phyloP scores from a whole-genome alignment of 1,140 invertebrate species.

The Zaprionus camerounensis region DNA sequence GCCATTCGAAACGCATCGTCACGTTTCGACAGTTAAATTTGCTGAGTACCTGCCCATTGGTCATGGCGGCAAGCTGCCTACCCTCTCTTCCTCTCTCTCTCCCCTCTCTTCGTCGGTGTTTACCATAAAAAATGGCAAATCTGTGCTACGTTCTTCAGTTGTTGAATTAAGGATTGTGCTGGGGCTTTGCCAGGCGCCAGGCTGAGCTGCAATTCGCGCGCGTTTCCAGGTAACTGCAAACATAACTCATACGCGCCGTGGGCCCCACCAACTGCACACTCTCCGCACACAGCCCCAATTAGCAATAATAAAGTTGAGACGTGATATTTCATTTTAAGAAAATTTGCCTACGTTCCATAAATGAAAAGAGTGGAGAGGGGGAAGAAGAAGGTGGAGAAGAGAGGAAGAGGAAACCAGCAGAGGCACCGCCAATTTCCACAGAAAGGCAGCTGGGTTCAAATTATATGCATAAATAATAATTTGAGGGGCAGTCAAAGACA shows the following conservation, averaged over 20 bases:
- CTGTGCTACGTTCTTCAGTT: constrained; percentile 68
- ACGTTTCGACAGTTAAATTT: constrained; percentile 74
- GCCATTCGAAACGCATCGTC: constrained; percentile 42
- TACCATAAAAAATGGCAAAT: constrained; percentile 81
- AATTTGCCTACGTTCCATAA: constrained; percentile 74
- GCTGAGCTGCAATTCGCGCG: constrained; percentile 5
- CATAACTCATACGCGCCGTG: constrained; percentile 78
- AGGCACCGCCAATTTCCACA: constrained; percentile 51
- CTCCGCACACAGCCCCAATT: constrained; percentile 51
- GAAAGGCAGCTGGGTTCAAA: constrained; percentile 72
- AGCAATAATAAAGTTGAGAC: constrained; percentile 83
- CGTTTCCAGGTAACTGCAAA: constrained; percentile 65
- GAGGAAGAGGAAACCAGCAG: constrained; percentile 17
- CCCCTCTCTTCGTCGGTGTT: constrained; percentile 41
- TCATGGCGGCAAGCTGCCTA: constrained; percentile 20
- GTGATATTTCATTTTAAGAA: constrained; percentile 80
- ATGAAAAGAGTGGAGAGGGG: background rate
- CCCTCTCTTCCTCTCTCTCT: background rate
- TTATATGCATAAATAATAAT: constrained; percentile 84
- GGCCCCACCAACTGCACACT: constrained; percentile 10
- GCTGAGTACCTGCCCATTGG: constrained; percentile 51
- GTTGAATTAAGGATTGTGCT: constrained; percentile 19
- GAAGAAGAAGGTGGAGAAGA: background rate
- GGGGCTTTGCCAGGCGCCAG: constrained; percentile 1
- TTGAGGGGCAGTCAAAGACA: constrained; percentile 41